These are phyloP conservation scores for Brachionus rubens DNA, from an alignment of 1,140 invertebrate species.

Conservation along the genomic window DNA sequence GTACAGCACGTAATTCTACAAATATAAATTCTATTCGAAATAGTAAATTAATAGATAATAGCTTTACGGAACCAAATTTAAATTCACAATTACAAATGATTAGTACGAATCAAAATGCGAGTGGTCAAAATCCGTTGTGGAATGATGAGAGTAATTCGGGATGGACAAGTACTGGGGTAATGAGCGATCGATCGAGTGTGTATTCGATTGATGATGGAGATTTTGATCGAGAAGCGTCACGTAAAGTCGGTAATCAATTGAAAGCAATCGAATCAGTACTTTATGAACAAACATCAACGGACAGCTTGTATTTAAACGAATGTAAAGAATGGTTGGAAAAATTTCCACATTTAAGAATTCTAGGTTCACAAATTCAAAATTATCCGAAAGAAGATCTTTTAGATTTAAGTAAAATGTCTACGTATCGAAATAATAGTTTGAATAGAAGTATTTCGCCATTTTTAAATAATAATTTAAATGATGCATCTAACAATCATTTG, in stretches of 20 bases:
- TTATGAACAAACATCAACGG: slow-evolving; percentile 29
- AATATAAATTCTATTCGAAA: not conserved
- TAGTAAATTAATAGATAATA: too few relatives aligned
- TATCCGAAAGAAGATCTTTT: not conserved
- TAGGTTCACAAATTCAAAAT: slow-evolving; percentile 6
- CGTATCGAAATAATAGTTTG: slow-evolving; percentile 1
- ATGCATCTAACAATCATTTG: not conserved
- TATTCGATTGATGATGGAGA: slow-evolving; percentile 37
- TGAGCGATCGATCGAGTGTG: slow-evolving; percentile 44
- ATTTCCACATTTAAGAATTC: slow-evolving; percentile 43
- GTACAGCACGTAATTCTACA: not conserved
- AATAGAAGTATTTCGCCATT: not conserved
- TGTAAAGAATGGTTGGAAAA: slow-evolving; percentile 46
- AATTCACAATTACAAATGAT: not conserved
- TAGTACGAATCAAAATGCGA: not conserved
- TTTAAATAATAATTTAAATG: not conserved
- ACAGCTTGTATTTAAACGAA: slow-evolving; percentile 14
- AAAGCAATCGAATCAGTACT: slow-evolving; percentile 37
- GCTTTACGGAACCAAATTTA: not conserved
- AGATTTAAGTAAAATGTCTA: not conserved
- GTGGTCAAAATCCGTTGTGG: not conserved
- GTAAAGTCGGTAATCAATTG: slow-evolving; percentile 28
- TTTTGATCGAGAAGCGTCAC: slow-evolving; percentile 45
- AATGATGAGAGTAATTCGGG: slow-evolving; percentile 41
- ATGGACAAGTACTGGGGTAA: slow-evolving; percentile 35